phyloP scores from a whole-genome alignment of 2,113 vertebrate species.

The Camelus dromedarius region DNA sequence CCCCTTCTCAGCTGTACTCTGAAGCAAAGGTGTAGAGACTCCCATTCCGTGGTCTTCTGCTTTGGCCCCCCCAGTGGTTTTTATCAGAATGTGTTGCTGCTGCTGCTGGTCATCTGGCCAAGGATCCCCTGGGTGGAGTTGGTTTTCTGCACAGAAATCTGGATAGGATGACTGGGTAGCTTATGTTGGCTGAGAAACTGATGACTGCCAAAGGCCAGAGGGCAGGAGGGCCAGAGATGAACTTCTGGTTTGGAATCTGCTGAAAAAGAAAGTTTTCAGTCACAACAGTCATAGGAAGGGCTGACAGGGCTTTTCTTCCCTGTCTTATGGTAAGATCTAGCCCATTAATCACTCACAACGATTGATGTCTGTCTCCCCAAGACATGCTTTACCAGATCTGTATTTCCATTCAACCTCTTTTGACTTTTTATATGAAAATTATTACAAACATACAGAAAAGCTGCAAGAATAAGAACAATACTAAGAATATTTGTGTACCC shows the following conservation, averaged over 20 bases:
- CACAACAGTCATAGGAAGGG: not conserved
- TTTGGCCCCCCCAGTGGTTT: not conserved
- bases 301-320: not conserved
- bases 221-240: not conserved
- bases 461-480: not conserved
- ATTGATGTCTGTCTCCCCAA: not conserved
- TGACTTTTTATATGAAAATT: not conserved
- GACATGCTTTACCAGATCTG: not conserved
- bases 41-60: not conserved
- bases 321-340: not conserved
- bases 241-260: not conserved
- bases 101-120: not conserved
- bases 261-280: not conserved
- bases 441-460: not conserved
- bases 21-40: not conserved
- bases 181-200: not conserved
- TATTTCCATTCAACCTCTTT: not conserved
- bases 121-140: not conserved
- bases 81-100: not conserved
- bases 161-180: not conserved
- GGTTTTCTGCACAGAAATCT: not conserved
- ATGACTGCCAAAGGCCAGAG: not conserved
- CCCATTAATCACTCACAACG: not conserved
- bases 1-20: not conserved
- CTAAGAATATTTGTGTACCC: not conserved